phyloP scores from a whole-genome alignment of 2,113 vertebrate species.

The Sinocyclocheilus anophthalmus region DNA sequence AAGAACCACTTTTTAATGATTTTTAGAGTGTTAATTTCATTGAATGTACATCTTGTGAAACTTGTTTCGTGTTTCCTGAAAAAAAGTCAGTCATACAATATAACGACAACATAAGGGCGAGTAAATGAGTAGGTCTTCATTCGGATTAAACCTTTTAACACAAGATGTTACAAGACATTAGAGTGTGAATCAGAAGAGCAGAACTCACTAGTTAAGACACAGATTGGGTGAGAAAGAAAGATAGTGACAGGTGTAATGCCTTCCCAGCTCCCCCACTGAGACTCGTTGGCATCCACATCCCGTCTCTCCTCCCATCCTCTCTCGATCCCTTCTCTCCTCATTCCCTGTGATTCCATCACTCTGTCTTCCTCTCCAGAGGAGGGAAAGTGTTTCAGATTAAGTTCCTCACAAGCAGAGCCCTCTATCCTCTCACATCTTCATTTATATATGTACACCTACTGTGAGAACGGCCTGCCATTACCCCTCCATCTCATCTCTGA shows the following conservation, averaged over 20 bases:
- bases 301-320: constrained; percentile 38
- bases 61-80: not conserved
- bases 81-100: not conserved
- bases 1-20: not conserved
- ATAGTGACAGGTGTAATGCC: constrained; percentile 68
- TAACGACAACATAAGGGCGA: not conserved
- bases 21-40: not conserved
- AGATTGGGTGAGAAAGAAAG: constrained; percentile 57
- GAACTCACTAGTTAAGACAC: constrained; percentile 10
- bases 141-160: not conserved
- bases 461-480: constrained; percentile 50
- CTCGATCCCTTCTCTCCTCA: constrained; percentile 29
- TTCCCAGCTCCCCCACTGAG: constrained; percentile 71
- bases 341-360: constrained; percentile 35
- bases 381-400: constrained; percentile 37
- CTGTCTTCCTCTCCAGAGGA: constrained; percentile 30
- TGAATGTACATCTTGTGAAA: not conserved
- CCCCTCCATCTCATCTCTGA: constrained; percentile 48
- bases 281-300: constrained; percentile 57
- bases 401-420: constrained; percentile 27
- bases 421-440: constrained; percentile 40
- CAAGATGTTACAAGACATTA: too few species aligned
- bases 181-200: not conserved
- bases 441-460: constrained; percentile 47
- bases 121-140: not conserved